Conservation (phyloP, 2,888 invertebrate species). For the Eupithecia inturbata region DNA sequence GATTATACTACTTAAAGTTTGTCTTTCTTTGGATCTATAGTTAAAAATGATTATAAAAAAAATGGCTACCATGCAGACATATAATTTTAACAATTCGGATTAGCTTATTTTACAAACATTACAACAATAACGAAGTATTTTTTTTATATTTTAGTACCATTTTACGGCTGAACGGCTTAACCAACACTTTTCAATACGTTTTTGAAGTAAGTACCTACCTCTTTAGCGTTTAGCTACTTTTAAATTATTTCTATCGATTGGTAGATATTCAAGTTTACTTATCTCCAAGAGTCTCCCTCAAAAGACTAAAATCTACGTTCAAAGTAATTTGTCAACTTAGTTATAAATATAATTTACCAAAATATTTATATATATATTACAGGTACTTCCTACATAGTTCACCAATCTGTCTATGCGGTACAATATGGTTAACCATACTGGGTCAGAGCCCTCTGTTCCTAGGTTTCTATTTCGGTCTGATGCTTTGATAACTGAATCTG, state of each 20-base stretch:
- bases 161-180: neutral
- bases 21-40: constrained; percentile 42
- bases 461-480: neutral
- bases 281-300: neutral
- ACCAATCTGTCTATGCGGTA: neutral
- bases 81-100: too few relatives aligned
- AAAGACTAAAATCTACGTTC: neutral
- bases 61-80: too few relatives aligned
- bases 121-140: too few relatives aligned
- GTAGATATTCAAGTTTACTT: neutral
- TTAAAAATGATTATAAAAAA: too few relatives aligned
- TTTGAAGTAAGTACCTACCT: neutral
- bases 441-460: neutral
- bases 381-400: neutral
- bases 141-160: neutral
- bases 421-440: neutral
- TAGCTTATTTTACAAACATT: too few relatives aligned
- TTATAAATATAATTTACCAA: too few relatives aligned
- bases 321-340: too few relatives aligned
- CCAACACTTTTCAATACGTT: neutral
- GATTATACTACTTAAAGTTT: constrained; percentile 20
- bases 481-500: constrained; percentile 8
- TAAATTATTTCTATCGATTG: neutral
- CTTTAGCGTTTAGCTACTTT: neutral
- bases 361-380: too few relatives aligned